Percentiles rank a stretch among this genome's conserved stretches.
Evolutionary conservation across 37 sponge, comb jelly and placozoan genomes (phyloP).

Genomic region (Halisarca cf. caerulea): DNA sequence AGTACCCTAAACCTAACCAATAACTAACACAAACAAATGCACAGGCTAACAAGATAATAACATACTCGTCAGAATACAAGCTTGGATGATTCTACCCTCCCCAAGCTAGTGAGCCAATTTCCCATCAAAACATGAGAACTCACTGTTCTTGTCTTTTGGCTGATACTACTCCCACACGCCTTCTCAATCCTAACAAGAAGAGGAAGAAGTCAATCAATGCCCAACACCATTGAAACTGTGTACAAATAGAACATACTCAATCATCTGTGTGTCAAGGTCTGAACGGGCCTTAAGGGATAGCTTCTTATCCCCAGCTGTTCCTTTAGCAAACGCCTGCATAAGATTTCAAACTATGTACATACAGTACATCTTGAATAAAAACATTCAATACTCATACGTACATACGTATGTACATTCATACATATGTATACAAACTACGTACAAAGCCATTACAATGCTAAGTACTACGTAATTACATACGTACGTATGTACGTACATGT

Average conservation of each 20-base stretch:
- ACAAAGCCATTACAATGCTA: too few species aligned
- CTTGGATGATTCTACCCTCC: too few species aligned
- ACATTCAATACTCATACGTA: too few species aligned
- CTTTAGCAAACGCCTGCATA: slow-evolving; percentile 32
- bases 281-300: slow-evolving; percentile 38
- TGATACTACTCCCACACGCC: background rate
- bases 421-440: too few species aligned
- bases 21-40: background rate
- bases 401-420: too few species aligned
- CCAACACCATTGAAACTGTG: too few species aligned
- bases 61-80: too few species aligned
- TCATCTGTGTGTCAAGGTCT: slow-evolving; percentile 40
- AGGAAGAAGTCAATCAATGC: background rate
- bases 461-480: too few species aligned
- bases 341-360: too few species aligned
- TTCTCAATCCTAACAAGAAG: slow-evolving; percentile 21
- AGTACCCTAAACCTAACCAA: slow-evolving; percentile 61
- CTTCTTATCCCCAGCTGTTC: slow-evolving; percentile 44
- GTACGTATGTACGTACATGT: too few species aligned
- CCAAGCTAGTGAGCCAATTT: too few species aligned
- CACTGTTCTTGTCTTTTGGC: background rate
- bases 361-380: too few species aligned
- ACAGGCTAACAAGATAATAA: background rate
- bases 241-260: slow-evolving; percentile 42
- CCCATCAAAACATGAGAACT: background rate